These are phyloP conservation scores for Epinotia ramella DNA, from an alignment of 2,888 invertebrate genomes.

Conservation along the genomic window DNA sequence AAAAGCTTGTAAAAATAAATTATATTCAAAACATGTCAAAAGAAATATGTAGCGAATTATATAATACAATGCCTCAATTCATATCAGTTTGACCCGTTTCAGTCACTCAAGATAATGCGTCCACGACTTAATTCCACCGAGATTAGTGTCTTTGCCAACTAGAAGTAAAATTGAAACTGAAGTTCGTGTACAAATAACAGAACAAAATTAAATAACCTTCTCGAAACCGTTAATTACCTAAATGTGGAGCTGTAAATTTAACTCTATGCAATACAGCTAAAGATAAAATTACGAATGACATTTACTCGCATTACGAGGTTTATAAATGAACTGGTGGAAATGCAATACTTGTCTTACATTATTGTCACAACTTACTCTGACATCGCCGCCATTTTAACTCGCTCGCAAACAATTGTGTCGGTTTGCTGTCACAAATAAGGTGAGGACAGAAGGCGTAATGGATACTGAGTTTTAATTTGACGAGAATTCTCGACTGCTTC, in stretches of 20 bases:
- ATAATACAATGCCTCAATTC: constrained; percentile 7
- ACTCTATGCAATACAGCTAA: constrained; percentile 1
- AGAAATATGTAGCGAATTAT: constrained; percentile 3
- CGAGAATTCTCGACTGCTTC: not conserved
- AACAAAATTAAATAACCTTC: constrained; percentile 13
- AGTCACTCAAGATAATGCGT: constrained; percentile 21
- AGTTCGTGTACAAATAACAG: constrained; percentile 25
- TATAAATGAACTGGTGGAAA: constrained; percentile 5
- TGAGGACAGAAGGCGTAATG: constrained; percentile 6
- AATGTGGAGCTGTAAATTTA: not conserved
- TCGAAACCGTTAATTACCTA: not conserved
- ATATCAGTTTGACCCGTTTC: constrained; percentile 29
- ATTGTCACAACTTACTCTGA: constrained; percentile 43
- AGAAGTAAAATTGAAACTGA: constrained; percentile 25
- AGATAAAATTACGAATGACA: not conserved
- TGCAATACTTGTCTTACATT: constrained; percentile 34
- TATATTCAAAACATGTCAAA: not conserved
- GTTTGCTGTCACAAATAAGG: constrained; percentile 12
- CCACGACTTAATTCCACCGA: constrained; percentile 1
- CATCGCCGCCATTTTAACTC: constrained; percentile 35
- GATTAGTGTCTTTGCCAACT: constrained; percentile 25
- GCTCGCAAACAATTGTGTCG: constrained; percentile 38
- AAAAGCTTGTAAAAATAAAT: too few relatives aligned
- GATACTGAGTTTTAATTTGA: not conserved
- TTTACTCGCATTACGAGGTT: constrained; percentile 3